phyloP scores from a whole-genome alignment of 2,113 vertebrate species.

The Aptenodytes forsteri region DNA sequence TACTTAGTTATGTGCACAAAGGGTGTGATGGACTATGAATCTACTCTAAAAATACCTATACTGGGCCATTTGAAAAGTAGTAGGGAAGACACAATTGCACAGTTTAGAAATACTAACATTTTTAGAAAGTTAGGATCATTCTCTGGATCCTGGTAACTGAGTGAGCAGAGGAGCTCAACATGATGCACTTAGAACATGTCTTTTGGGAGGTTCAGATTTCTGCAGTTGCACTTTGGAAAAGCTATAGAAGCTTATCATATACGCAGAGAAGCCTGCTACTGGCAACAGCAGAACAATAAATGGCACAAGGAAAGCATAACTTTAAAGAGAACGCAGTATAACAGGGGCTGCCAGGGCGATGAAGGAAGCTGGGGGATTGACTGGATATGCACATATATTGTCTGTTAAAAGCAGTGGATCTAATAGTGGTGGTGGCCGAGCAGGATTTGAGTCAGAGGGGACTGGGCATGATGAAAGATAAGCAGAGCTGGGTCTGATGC shows the following conservation, averaged over 20 bases:
- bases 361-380: background rate
- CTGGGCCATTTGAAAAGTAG: background rate
- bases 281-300: background rate
- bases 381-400: background rate
- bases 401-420: background rate
- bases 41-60: background rate
- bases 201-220: background rate
- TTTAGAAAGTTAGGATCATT: background rate
- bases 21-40: rapidly evolving
- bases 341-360: background rate
- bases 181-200: background rate
- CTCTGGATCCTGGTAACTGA: background rate
- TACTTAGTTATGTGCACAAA: background rate
- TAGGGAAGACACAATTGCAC: background rate
- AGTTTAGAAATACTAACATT: background rate
- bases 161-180: background rate
- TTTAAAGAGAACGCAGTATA: background rate
- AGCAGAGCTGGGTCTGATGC: background rate
- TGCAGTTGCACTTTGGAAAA: background rate
- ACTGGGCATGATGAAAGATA: background rate
- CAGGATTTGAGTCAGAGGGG: background rate
- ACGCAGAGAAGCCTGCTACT: background rate
- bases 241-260: background rate
- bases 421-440: background rate
- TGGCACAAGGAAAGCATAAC: background rate